Evolutionary conservation across 2,888 invertebrate species (phyloP).

Genomic region (Netelia virgata): DNA sequence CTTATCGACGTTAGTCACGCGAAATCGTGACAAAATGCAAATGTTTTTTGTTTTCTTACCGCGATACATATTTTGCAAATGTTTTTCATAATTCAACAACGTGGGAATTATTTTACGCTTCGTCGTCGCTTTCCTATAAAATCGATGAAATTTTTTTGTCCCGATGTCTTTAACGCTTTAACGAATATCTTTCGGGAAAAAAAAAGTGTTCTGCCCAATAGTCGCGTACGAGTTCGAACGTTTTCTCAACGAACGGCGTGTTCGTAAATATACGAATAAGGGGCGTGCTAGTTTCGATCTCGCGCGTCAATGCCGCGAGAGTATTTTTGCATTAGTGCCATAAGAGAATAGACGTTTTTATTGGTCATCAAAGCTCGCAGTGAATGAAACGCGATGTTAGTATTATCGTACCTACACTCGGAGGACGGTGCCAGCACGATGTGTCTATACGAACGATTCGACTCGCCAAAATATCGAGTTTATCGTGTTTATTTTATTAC

Average conservation of each 20-base stretch:
- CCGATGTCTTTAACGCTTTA: not conserved
- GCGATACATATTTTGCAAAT: too few species aligned
- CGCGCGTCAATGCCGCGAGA: slow-evolving; percentile 24
- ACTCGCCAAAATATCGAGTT: slow-evolving; percentile 54
- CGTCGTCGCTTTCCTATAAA: too few species aligned
- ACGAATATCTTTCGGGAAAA: too few species aligned
- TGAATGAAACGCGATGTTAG: slow-evolving; percentile 26
- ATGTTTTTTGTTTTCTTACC: not conserved
- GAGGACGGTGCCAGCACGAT: slow-evolving; percentile 38
- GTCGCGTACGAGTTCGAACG: not conserved
- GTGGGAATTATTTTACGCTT: too few species aligned
- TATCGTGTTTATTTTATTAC: slow-evolving; percentile 13
- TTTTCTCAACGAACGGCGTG: not conserved
- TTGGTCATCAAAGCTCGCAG: slow-evolving; percentile 28
- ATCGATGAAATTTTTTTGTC: not conserved
- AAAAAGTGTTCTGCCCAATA: not conserved
- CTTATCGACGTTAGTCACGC: slow-evolving; percentile 11
- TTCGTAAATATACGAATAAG: slow-evolving; percentile 36
- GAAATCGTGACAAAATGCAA: slow-evolving; percentile 39
- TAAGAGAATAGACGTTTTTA: slow-evolving; percentile 34
- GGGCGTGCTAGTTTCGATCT: slow-evolving; percentile 52
- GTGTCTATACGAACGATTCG: slow-evolving; percentile 27
- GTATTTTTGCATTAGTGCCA: slow-evolving; percentile 42
- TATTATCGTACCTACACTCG: not conserved
- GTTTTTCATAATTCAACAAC: too few species aligned